Evolutionary conservation across 2,797 vertebrate genomes (phyloP).

Genomic region (Melanotaenia pygmaea): DNA sequence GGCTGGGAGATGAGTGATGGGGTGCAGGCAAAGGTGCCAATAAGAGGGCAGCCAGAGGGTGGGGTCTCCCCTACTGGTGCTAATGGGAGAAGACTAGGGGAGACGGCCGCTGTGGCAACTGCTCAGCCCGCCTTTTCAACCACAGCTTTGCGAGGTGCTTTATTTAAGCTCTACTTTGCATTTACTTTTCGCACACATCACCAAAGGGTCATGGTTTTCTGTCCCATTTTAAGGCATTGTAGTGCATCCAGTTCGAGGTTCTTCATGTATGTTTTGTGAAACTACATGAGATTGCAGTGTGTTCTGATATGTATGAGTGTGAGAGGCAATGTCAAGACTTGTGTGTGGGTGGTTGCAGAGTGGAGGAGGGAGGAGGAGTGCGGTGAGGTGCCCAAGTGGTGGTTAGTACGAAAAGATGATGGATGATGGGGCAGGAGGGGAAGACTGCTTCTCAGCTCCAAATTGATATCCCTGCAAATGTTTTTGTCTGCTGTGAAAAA

Average conservation of each 20-base stretch:
- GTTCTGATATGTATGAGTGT: slow-evolving; percentile 33
- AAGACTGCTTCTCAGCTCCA: slow-evolving; percentile 90
- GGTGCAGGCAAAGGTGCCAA: slow-evolving; percentile 87
- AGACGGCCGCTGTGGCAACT: slow-evolving; percentile 63
- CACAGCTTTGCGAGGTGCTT: slow-evolving; percentile 33
- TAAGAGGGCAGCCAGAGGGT: slow-evolving; percentile 82
- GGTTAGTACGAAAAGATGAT: slow-evolving; percentile 91
- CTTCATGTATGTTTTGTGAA: slow-evolving; percentile 33
- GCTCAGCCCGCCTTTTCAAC: slow-evolving; percentile 49
- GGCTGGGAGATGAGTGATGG: slow-evolving; percentile 89
- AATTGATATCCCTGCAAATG: slow-evolving; percentile 99
- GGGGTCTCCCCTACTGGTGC: slow-evolving; percentile 81
- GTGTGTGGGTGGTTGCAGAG: slow-evolving; percentile 52
- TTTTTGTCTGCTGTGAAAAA: slow-evolving; percentile 99
- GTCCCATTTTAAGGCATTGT: slow-evolving; percentile 13
- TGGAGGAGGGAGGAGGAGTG: slow-evolving; percentile 14
- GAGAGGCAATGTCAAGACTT: slow-evolving; percentile 41
- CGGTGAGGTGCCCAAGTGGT: slow-evolving; percentile 60
- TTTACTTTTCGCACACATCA: slow-evolving; percentile 55
- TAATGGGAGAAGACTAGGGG: slow-evolving; percentile 86
- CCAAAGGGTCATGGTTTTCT: slow-evolving; percentile 43
- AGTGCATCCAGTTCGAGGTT: slow-evolving; percentile 19
- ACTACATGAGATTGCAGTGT: slow-evolving; percentile 40
- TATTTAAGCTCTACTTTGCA: slow-evolving; percentile 55
- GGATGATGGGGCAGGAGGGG: slow-evolving; percentile 95